Evolutionary conservation across 1,140 invertebrate genomes (phyloP).

Genomic region (Brachionus rotundiformis): DNA sequence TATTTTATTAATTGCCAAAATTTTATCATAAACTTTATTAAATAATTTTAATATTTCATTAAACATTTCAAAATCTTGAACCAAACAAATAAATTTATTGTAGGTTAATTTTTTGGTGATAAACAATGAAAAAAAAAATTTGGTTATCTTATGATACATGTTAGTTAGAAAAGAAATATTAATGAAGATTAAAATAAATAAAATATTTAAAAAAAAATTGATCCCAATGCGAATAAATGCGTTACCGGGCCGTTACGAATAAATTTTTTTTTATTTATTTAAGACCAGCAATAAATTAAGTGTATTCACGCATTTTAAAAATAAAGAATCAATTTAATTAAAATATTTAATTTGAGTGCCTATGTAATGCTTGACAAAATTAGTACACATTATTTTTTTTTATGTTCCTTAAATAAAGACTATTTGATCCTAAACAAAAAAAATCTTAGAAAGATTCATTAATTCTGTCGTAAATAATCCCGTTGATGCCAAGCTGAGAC

Average conservation of each 20-base stretch:
- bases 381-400: neutral
- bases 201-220: constrained; percentile 4
- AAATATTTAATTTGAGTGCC: neutral
- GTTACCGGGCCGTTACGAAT: neutral
- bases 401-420: constrained; percentile 14
- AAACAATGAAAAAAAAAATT: neutral
- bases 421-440: constrained; percentile 20
- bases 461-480: constrained; percentile 50
- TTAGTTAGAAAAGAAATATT: neutral
- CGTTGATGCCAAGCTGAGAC: constrained; percentile 9
- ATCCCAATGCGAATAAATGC: neutral
- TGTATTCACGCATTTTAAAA: neutral
- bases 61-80: neutral
- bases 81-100: neutral
- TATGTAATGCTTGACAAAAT: neutral
- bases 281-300: neutral
- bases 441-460: constrained; percentile 41
- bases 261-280: neutral
- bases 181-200: neutral
- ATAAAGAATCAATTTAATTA: neutral
- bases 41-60: neutral
- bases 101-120: neutral
- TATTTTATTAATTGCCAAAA: neutral
- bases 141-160: neutral
- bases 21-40: neutral